Evolutionary conservation across 2,888 invertebrate genomes (phyloP), one percentile per base, ranked within the genome.

Genomic region (Panorpa germanica): DNA sequence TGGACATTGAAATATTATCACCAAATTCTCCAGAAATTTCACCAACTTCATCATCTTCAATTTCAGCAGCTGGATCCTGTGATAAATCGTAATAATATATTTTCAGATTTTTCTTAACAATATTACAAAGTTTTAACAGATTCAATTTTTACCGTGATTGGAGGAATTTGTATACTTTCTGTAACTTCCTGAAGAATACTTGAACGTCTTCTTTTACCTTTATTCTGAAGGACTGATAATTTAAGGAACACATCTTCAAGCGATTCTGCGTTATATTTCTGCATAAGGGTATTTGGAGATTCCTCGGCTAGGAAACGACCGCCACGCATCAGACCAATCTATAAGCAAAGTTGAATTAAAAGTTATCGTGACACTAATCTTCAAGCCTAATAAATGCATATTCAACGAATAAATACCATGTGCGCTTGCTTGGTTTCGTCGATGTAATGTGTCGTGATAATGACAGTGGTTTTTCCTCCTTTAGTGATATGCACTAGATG

Each of bases 21-120:
- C 83, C 83, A 38, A 82, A 83, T 49, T 83, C 83, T 4, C 83
- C 83, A 11, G 81, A 81, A 40, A 83, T 81, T 50, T 83, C 82
- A 0, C 69, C 66, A 1, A 66, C 56, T 46, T 73, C 72, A 23
- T 70, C 67, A 37, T 71, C 70, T 42, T 72, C 70, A 25, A 71
- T 54, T 40, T 74, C 73, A 1, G 68, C 59, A 16, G 62, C 64
- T 18, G 70, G 69, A 43, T 72, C 69, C 53, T 64, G 33, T 6
- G 32, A 35, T 22, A 26, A 33, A 33, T n/a, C 21, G 26, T 19
- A 14, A 19, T 18, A 16, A 26, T 23, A 25, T 16, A 30, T n/a
- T n/a, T n/a, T 10, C 7, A 27, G 10, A n/a, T 27, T 19, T 5
- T 28, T n/a, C 4, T 18, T 18, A 25, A 25, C 5, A 15, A 15